Percentiles rank a stretch among this genome's conserved stretches.
Evolutionary conservation across 2,888 invertebrate species (phyloP).

Genomic region (Resseliella maxima): DNA sequence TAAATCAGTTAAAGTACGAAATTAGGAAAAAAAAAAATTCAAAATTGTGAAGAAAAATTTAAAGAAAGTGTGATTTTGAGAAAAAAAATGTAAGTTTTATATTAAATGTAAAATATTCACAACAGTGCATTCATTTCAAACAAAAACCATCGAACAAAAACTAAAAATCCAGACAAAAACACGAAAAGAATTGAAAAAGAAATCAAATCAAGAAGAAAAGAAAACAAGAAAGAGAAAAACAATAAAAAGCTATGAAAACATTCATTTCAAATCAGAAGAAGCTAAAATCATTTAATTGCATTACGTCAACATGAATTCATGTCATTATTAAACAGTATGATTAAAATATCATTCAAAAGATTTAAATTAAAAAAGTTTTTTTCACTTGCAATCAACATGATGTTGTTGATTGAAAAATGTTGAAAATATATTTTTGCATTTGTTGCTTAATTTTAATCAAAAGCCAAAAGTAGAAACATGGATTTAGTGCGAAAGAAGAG

Average conservation of each 20-base stretch:
- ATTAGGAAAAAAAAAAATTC: neutral
- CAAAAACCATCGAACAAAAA: too few species aligned
- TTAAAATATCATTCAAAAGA: slow-evolving; percentile 12
- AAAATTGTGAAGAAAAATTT: neutral
- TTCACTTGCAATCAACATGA: neutral
- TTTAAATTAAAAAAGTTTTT: neutral
- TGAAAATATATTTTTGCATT: too few species aligned
- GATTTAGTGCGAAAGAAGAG: neutral
- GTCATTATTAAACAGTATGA: neutral
- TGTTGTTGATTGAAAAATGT: neutral
- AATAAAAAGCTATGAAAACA: too few species aligned
- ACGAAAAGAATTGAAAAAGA: too few species aligned
- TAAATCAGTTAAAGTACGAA: neutral
- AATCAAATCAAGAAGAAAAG: too few species aligned
- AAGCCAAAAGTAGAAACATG: neutral
- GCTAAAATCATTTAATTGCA: neutral
- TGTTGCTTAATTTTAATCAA: neutral
- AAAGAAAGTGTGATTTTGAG: neutral
- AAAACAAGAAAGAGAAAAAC: too few species aligned
- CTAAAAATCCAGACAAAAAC: too few species aligned
- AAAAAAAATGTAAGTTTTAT: neutral
- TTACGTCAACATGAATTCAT: neutral
- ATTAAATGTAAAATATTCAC: neutral
- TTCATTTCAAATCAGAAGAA: neutral
- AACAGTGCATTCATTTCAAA: neutral